Evolutionary conservation across 2,797 vertebrate genomes (phyloP).

Genomic region (Cirrhinus mrigala): DNA sequence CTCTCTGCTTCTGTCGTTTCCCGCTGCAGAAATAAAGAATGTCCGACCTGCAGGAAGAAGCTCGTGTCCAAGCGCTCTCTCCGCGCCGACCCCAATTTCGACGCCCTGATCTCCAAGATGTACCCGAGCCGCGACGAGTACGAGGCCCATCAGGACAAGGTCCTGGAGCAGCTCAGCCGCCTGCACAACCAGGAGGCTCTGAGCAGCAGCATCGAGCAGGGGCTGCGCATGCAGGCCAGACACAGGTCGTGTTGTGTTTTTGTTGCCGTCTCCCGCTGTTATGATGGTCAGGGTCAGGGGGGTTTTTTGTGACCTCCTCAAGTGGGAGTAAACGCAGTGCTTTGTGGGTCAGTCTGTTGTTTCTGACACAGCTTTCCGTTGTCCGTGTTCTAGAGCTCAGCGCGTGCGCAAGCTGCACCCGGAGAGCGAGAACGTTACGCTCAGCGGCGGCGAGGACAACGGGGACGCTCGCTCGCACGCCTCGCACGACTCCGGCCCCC

Average conservation of each 20-base stretch:
- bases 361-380: background rate
- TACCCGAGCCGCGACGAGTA: constrained; percentile 93
- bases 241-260: constrained; percentile 73
- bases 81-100: constrained; percentile 89
- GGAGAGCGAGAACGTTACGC: constrained; percentile 88
- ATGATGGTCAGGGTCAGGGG: too few relatives aligned
- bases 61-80: constrained; percentile 90
- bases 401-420: constrained; percentile 85
- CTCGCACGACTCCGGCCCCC: constrained; percentile 85
- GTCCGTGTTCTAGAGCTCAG: constrained; percentile 71
- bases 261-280: too few relatives aligned
- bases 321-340: background rate
- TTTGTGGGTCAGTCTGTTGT: background rate
- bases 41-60: constrained; percentile 92
- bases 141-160: constrained; percentile 88
- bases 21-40: constrained; percentile 87
- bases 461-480: constrained; percentile 82
- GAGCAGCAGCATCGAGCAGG: constrained; percentile 92
- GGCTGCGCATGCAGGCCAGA: constrained; percentile 89
- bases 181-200: constrained; percentile 91
- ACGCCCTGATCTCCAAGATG: constrained; percentile 93
- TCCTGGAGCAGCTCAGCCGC: constrained; percentile 87
- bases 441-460: constrained; percentile 90
- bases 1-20: background rate
- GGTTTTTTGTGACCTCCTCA: too few relatives aligned